Conservation (phyloP, 2,797 vertebrate species). For the Falco novaeseelandiae region DNA sequence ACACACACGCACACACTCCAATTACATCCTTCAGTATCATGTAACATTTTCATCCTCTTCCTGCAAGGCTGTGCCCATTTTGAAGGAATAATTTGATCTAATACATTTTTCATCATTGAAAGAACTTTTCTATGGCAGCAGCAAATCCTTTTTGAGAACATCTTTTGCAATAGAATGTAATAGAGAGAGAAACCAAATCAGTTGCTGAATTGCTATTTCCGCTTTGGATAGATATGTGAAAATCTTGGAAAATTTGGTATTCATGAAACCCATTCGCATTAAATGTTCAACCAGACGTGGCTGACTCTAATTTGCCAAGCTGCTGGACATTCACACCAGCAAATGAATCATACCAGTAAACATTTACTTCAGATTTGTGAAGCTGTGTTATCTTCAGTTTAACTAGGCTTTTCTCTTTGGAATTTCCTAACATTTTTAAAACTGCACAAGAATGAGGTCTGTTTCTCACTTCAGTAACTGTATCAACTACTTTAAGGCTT, state of each 20-base stretch:
- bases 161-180: neutral
- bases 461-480: slow-evolving; percentile 10
- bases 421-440: neutral
- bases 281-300: neutral
- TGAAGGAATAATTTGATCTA: neutral
- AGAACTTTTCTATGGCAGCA: neutral
- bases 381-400: neutral
- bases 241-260: neutral
- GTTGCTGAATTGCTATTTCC: neutral
- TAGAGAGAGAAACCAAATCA: neutral
- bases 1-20: neutral
- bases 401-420: neutral
- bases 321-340: neutral
- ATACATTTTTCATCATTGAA: neutral
- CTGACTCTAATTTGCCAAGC: neutral
- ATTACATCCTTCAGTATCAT: no score
- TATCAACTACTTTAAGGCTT: neutral
- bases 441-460: neutral
- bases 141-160: neutral
- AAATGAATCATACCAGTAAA: neutral
- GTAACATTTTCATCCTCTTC: neutral
- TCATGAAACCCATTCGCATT: neutral
- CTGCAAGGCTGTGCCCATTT: neutral
- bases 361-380: neutral
- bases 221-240: neutral